Evolutionary conservation across 2,888 invertebrate species (phyloP), one percentile per base, ranked within the genome.

Genomic region (Oxystoma pomonae): DNA sequence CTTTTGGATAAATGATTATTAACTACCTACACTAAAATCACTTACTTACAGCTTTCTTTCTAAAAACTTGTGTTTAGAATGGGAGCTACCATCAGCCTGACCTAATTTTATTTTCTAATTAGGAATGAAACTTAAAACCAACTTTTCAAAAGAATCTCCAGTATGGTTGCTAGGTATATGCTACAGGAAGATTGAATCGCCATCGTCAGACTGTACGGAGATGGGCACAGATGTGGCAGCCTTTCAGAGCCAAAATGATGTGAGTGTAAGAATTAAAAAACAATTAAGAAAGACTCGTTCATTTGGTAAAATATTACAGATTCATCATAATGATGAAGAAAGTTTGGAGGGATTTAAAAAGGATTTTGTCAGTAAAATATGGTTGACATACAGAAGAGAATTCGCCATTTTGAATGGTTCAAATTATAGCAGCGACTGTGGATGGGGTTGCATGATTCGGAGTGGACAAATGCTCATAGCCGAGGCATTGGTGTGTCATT

Each of bases 401-500:
- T 95, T 96, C 78, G 92, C 92, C 3, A 85, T 85, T 7, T 85
- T 95, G 79, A 86, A 88, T 74, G 92, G 91, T 18, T 91, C 94
- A 1, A 87, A 86, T 66, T 89, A 90, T 71, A 94, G 92, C 1
- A 90, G 94, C 1, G 96, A 96, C 78, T 94, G 94, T 80, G 96
- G 96, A 1, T 96, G 96, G 96, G 96, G 96, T 0, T 96, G 96
- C 75, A 90, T 90, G 89, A 72, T 90, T 20, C 84, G 96, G 58
- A 92, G 92, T 80, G 94, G 94, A 7, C 96, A 96, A 81, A 96
- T 96, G 96, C 83, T 96, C 79, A 80, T 96, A 65, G 94, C 93
- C 0, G 95, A 96, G 79, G 94, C 91, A 12, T 81, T 96, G 62
- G 84, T 94, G 53, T 87, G 87, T 69, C 93, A 94, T 76, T 91